Conservation (phyloP, 2,797 vertebrate species). For the Rachycentron canadum region DNA sequence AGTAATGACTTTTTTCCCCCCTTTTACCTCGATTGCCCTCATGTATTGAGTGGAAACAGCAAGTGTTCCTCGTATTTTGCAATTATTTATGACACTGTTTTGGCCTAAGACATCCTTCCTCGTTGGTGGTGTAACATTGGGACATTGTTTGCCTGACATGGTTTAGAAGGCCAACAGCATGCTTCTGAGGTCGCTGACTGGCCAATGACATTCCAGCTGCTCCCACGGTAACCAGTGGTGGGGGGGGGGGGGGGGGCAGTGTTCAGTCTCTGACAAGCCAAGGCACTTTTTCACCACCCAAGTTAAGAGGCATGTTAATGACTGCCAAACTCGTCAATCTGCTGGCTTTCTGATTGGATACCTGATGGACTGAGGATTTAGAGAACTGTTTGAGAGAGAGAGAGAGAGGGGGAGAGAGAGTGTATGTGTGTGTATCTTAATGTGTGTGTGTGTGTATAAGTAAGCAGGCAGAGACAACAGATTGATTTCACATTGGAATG, state of each 20-base stretch:
- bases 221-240: conserved; percentile 81
- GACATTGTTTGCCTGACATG: conserved; percentile 78
- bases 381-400: neutral
- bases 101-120: conserved; percentile 53
- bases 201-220: conserved; percentile 82
- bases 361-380: conserved; percentile 4
- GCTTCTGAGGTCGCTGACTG: conserved; percentile 79
- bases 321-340: conserved; percentile 26
- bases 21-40: conserved; percentile 31
- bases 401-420: too few species aligned
- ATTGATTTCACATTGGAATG: neutral
- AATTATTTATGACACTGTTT: conserved; percentile 70
- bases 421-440: neutral
- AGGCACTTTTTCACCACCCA: conserved; percentile 51
- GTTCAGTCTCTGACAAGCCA: conserved; percentile 63
- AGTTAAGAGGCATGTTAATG: conserved; percentile 58
- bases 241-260: conserved; percentile 40
- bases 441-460: too few species aligned
- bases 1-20: neutral
- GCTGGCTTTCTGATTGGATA: conserved; percentile 30
- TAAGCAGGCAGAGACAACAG: too few species aligned
- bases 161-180: conserved; percentile 77
- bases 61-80: conserved; percentile 39
- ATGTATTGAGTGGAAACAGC: conserved; percentile 26
- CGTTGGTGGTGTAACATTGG: conserved; percentile 71